These are phyloP conservation scores for Blomia tropicalis DNA, from an alignment of 2,888 invertebrate genomes.

Conservation along the genomic window DNA sequence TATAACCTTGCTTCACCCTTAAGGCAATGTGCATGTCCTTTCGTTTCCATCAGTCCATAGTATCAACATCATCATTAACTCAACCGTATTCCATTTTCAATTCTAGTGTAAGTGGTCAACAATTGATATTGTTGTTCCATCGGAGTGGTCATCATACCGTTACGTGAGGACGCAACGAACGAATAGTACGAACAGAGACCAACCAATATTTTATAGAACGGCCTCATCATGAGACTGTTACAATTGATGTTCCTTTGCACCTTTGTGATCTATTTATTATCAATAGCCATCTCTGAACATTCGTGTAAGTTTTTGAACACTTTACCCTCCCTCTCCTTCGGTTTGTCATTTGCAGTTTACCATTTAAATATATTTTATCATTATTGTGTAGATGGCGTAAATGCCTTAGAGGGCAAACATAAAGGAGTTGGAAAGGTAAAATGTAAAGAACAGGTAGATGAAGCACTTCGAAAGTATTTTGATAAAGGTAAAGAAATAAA, in stretches of 20 bases:
- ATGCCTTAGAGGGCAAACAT: background rate
- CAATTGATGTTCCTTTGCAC: conserved; percentile 1
- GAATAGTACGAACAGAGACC: too few species aligned
- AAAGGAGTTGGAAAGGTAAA: conserved; percentile 23
- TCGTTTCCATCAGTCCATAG: background rate
- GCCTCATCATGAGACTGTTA: conserved; percentile 4
- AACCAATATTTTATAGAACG: background rate
- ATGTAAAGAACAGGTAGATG: conserved; percentile 30
- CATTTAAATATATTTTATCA: background rate
- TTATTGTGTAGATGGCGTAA: background rate
- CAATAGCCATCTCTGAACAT: background rate
- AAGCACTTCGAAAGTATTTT: conserved; percentile 30
- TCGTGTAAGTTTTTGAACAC: background rate
- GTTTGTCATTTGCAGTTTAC: background rate
- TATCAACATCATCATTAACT: background rate
- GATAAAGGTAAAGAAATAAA: conserved; percentile 14
- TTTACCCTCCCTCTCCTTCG: background rate
- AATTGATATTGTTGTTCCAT: too few species aligned
- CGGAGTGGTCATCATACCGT: too few species aligned
- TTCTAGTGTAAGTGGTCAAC: too few species aligned
- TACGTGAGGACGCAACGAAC: too few species aligned
- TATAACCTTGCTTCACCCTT: too few species aligned
- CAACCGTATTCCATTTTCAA: too few species aligned
- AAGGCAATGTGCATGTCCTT: background rate
- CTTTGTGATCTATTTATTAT: background rate